These are phyloP conservation scores for Macrophya annulata DNA, from an alignment of 2,888 invertebrate species.

Conservation along the genomic window DNA sequence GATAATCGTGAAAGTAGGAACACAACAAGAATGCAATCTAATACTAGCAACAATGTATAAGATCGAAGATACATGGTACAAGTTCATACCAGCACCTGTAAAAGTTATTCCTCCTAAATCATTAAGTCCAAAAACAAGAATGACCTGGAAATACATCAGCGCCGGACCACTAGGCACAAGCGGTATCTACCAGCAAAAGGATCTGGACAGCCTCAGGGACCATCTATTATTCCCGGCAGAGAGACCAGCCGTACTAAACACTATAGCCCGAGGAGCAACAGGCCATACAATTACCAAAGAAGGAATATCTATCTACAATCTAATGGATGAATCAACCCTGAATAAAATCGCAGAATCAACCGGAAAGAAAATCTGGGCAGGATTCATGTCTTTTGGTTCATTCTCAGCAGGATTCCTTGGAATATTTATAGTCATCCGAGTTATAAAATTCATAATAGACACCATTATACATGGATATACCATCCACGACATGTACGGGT, in stretches of 20 bases:
- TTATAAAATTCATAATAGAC: no score
- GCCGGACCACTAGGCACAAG: not conserved
- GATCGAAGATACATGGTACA: slow-evolving; percentile 40
- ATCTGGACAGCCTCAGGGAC: not conserved
- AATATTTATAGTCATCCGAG: no score
- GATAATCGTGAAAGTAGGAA: slow-evolving; percentile 60
- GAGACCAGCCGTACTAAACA: no score
- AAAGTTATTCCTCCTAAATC: not conserved
- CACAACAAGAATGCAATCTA: slow-evolving; percentile 59
- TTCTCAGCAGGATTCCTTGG: not conserved
- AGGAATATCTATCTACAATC: no score
- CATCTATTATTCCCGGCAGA: no score
- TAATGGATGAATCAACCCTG: not conserved
- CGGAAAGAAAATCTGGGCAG: not conserved
- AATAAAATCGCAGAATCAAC: no score
- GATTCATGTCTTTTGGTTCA: not conserved
- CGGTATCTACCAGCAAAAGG: slow-evolving; percentile 1
- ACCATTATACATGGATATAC: no score
- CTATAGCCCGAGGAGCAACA: no score
- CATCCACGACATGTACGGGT: no score
- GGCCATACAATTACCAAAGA: no score
- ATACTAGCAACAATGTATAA: slow-evolving; percentile 61
- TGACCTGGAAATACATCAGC: slow-evolving; percentile 3
- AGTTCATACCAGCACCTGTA: not conserved
- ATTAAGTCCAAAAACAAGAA: not conserved